These are phyloP conservation scores for Phylloscopus trochilus DNA, from an alignment of 2,113 vertebrate species.

Conservation along the genomic window DNA sequence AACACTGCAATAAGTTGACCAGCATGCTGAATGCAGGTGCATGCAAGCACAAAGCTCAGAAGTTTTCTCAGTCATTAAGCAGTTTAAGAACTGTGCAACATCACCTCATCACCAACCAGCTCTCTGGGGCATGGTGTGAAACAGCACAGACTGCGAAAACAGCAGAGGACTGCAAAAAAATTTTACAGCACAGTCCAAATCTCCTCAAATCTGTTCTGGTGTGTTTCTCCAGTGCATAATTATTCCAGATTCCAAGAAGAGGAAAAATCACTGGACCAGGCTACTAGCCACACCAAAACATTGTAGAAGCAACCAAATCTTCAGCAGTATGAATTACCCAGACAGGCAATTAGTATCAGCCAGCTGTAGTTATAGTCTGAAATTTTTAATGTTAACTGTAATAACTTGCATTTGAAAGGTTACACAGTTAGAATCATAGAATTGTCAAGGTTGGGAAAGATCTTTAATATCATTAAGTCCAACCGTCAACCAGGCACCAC, in stretches of 20 bases:
- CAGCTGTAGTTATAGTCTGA: background rate
- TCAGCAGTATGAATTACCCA: background rate
- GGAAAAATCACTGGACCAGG: background rate
- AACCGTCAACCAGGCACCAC: no score
- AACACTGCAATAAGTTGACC: background rate
- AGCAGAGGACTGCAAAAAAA: background rate
- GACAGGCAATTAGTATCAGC: background rate
- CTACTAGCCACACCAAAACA: background rate
- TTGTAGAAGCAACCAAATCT: background rate
- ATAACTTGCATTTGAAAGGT: background rate
- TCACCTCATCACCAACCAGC: background rate
- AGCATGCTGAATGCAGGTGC: background rate
- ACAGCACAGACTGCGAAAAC: background rate
- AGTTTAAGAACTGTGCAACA: background rate
- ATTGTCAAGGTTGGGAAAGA: background rate
- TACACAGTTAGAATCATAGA: background rate
- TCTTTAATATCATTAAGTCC: background rate
- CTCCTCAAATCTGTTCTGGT: background rate
- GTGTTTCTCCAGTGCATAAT: background rate
- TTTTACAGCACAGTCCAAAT: background rate
- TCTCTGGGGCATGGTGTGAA: background rate
- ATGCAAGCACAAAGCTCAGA: background rate
- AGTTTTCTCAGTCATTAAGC: background rate
- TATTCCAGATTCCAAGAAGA: background rate
- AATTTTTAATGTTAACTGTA: background rate